These are phyloP conservation scores for Nomada lathburiana DNA, from an alignment of 2,888 invertebrate genomes.

Conservation along the genomic window DNA sequence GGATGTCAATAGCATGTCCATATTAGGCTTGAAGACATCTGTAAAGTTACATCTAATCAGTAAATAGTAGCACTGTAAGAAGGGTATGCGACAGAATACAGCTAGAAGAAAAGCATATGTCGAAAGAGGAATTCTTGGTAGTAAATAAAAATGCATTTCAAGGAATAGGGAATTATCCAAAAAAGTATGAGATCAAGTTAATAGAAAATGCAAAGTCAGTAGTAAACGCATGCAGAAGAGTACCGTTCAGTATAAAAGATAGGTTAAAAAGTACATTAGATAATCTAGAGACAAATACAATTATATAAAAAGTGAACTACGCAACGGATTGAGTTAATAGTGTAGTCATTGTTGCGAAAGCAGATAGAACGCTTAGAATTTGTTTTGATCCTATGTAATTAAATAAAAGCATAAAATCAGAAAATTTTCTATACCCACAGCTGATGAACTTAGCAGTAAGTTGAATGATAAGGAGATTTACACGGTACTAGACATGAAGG, in stretches of 20 bases:
- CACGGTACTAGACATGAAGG: constrained; percentile 48
- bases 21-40: too few species aligned
- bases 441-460: not conserved
- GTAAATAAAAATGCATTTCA: not conserved
- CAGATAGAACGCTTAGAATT: not conserved
- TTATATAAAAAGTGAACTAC: not conserved
- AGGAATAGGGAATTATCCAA: constrained; percentile 9
- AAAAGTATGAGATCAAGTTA: constrained; percentile 5
- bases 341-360: not conserved
- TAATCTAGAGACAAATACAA: not conserved
- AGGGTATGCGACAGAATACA: too few species aligned
- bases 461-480: constrained; percentile 44
- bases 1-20: too few species aligned
- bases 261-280: constrained; percentile 5
- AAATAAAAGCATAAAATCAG: not conserved
- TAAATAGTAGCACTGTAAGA: too few species aligned
- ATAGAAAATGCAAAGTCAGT: constrained; percentile 3
- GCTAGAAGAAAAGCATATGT: too few species aligned
- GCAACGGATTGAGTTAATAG: not conserved
- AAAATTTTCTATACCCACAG: not conserved
- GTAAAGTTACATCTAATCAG: too few species aligned
- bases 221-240: constrained; percentile 7
- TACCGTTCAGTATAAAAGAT: constrained; percentile 13
- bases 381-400: constrained; percentile 2
- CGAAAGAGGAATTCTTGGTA: too few species aligned